Evolutionary conservation across 2,888 invertebrate species (phyloP), one percentile per base, ranked within the genome.

Genomic region (Reticulitermes lucifugus): DNA sequence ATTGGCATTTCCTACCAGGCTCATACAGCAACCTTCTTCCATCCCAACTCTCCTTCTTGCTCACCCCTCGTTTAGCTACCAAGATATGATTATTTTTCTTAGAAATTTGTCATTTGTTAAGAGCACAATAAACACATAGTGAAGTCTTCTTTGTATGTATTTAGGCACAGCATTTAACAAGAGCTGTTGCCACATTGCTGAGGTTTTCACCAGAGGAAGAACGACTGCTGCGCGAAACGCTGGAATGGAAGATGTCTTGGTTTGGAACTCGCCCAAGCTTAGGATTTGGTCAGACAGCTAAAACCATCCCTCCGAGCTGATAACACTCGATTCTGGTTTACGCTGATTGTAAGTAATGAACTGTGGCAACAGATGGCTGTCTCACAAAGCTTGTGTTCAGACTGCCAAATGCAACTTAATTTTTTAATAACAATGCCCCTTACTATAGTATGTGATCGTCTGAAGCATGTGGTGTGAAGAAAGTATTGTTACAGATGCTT

Each of bases 191-290:
- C 0, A 96, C 96, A 0, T 91, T 98, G 84, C 92, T 98, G 55
- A 94, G 96, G 87, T 95, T 98, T 87, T 95, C 95, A 0, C 93
- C 95, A 41, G 98, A 98, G 89, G 98, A 98, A 91, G 98, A 98
- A 89, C 95, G 95, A 88, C 91, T 97, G 14, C 92, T 98, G 12
- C 94, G 96, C 83, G 96, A 96, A 88, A 96, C 96, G 0, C 90
- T 96, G 86, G 94, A 95, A 88, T 95, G 94, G 94, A 94, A 94
- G 89, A 94, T 93, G 93, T 95, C 95, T 10, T 95, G 95, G 95
- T 95, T 95, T 89, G 94, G 94, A 5, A 90, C 92, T 21, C 91
- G 91, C 90, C 95, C 91, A n/a, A 84, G 89, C 91, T 86, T 90
- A 90, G 86, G 92, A 91, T 91, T 90, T 91, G 88, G 91, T 91